Base-by-base conservation (phyloP, 2,888 invertebrate genomes). In the Drosophila melanosoma region DNA sequence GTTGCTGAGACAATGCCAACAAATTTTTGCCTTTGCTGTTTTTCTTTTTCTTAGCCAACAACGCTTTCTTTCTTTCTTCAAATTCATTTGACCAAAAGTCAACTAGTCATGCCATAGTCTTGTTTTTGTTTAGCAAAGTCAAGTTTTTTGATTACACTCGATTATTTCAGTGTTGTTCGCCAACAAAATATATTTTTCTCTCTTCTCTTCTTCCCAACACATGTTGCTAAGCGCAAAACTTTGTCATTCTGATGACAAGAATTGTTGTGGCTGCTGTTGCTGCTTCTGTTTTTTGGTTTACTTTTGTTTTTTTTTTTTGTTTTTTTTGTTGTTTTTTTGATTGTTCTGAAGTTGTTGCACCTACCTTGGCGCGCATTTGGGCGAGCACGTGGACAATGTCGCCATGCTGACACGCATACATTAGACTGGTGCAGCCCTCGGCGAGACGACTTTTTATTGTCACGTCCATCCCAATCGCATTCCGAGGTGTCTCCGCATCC, bases 381-480 rank as follows among this genome's bases (percentile, higher is more conserved):
- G 95, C 95, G 82, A 96, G 94, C 80, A 97, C 97, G 82, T 95
- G 95, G 79, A 95, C 95, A 92, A 96, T 96, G 94, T 97, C 96
- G 60, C 96, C 97, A 92, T 97, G 97, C 93, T 98, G 98, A 92
- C 97, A 97, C 89, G 97, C 97, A 94, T 97, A 97, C 97, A 98
- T 98, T 91, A 98, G 95, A 86, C 96, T 95, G 79, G 97, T 96
- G 93, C 97, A 97, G 90, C 97, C 97, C 90, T 94, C 94, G 82
- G 94, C 94, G 85, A 95, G 93, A 85, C 93, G 93, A 77, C 74
- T 89, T 89, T 88, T 90, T 73, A 79, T 75, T 58, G 86, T 72
- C 69, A 68, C 70, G 60, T 61, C 45, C 45, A 53, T 56, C 56
- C 48, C 57, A 40, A 20, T 20, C 40, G 56, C 66, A 69, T 78